Evolutionary conservation across 2,888 invertebrate genomes (phyloP).

Genomic region (Acanthacorydalis orientalis): DNA sequence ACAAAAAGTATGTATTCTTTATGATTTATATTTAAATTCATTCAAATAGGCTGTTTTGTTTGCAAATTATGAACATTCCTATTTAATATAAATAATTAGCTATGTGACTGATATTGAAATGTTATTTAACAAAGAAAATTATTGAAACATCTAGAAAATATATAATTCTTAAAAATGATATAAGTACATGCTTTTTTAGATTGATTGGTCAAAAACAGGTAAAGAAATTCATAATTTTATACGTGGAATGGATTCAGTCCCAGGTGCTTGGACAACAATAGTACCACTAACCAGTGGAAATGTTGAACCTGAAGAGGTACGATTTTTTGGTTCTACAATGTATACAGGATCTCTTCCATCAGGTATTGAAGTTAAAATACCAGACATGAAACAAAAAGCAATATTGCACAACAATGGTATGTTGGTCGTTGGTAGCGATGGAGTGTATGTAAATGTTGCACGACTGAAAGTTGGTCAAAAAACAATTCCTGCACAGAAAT

Average conservation of each 20-base stretch:
- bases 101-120: no score
- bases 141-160: not conserved
- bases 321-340: slow-evolving; percentile 65
- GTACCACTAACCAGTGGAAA: slow-evolving; percentile 15
- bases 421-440: slow-evolving; percentile 66
- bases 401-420: slow-evolving; percentile 67
- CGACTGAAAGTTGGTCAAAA: slow-evolving; percentile 60
- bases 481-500: slow-evolving; percentile 67
- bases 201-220: slow-evolving; percentile 55
- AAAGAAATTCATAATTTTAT: slow-evolving; percentile 81
- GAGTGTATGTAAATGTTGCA: slow-evolving; percentile 58
- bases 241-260: slow-evolving; percentile 84
- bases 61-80: no score
- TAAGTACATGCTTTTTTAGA: slow-evolving; percentile 23
- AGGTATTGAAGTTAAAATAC: slow-evolving; percentile 40
- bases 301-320: slow-evolving; percentile 39
- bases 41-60: no score
- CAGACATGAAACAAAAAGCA: slow-evolving; percentile 40
- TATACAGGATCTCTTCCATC: slow-evolving; percentile 40
- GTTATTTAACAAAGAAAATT: not conserved
- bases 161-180: no score
- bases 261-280: slow-evolving; percentile 57
- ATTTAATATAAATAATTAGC: no score
- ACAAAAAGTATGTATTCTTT: slow-evolving; percentile 37
- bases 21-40: no score